A percentile compares a stretch with the other conserved stretches of the same genome.
Evolutionary conservation across 2,113 vertebrate genomes (phyloP).

Genomic region (Antidorcas marsupialis): DNA sequence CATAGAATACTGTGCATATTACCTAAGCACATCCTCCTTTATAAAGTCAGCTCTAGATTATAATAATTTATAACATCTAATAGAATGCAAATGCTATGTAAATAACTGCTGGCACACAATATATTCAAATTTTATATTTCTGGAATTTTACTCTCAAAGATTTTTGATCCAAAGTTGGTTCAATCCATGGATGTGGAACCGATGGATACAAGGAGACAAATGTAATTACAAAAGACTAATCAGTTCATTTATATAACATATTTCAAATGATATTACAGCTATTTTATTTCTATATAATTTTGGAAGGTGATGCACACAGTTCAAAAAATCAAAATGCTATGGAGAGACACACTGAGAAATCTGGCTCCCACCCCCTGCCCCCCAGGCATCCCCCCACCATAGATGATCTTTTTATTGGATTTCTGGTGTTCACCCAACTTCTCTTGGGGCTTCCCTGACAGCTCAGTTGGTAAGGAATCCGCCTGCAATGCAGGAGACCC

Average conservation of each 20-base stretch:
- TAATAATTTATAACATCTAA: not conserved
- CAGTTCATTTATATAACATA: not conserved
- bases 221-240: not conserved
- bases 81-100: not conserved
- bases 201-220: not conserved
- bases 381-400: rapidly evolving
- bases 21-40: not conserved
- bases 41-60: not conserved
- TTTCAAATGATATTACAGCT: not conserved
- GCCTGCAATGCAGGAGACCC: rapidly evolving
- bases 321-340: not conserved
- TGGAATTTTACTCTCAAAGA: not conserved
- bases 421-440: not conserved
- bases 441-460: not conserved
- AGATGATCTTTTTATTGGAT: not conserved
- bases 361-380: not conserved
- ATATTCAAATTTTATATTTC: not conserved
- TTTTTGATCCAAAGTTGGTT: not conserved
- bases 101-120: not conserved
- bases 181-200: not conserved
- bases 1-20: not conserved
- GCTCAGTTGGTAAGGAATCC: not conserved
- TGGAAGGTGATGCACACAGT: not conserved
- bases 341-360: not conserved
- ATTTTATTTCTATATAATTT: not conserved